Conservation (phyloP, 2,888 invertebrate species). For the Aphrophora alni region DNA sequence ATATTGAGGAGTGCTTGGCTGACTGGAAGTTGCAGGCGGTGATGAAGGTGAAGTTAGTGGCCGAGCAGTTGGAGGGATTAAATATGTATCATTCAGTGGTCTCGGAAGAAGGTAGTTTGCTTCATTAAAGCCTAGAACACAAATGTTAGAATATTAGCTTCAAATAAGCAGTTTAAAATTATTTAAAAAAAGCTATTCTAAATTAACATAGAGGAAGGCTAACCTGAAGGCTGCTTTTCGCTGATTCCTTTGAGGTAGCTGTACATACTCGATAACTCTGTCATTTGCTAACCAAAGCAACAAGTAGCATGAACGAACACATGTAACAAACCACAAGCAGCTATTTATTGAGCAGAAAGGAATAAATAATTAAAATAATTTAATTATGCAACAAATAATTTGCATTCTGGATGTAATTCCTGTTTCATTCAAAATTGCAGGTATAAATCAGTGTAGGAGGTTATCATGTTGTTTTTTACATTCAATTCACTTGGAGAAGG, state of each 20-base stretch:
- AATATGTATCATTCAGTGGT: slow-evolving; percentile 60
- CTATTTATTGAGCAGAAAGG: neutral
- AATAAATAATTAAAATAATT: too few relatives aligned
- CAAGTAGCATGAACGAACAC: slow-evolving; percentile 45
- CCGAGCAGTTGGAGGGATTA: slow-evolving; percentile 61
- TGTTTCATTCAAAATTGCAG: too few relatives aligned
- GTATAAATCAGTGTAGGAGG: too few relatives aligned
- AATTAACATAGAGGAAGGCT: neutral
- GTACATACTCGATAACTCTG: slow-evolving; percentile 86
- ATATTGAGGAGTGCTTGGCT: slow-evolving; percentile 32
- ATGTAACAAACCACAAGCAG: neutral
- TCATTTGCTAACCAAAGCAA: slow-evolving; percentile 72
- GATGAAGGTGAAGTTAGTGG: slow-evolving; percentile 54
- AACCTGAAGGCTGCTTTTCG: slow-evolving; percentile 55
- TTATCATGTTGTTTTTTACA: too few relatives aligned
- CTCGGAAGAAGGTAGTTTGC: slow-evolving; percentile 60
- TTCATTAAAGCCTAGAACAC: slow-evolving; percentile 49
- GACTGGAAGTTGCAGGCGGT: slow-evolving; percentile 27
- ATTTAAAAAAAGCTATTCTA: neutral
- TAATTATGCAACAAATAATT: too few relatives aligned
- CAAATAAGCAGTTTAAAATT: neutral
- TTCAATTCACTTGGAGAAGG: too few relatives aligned
- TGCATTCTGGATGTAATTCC: too few relatives aligned
- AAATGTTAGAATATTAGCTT: neutral
- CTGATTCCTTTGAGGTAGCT: slow-evolving; percentile 83